phyloP scores from a whole-genome alignment of 2,113 vertebrate species.

The Aythya baeri region DNA sequence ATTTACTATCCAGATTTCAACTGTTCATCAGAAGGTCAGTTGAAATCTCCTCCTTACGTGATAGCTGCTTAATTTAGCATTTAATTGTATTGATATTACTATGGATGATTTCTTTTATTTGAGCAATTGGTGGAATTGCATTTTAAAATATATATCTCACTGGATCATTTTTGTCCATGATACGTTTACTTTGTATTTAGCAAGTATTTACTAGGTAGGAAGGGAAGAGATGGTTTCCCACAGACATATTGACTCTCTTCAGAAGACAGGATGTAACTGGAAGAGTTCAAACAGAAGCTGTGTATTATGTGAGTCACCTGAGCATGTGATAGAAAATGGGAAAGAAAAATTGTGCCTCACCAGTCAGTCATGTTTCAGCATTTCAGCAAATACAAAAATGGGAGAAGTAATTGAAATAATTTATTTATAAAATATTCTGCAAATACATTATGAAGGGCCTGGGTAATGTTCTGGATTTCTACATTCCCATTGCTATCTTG shows the following conservation, averaged over 20 bases:
- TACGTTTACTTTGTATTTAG: not conserved
- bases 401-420: not conserved
- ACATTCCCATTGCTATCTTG: not conserved
- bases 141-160: not conserved
- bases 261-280: conserved; percentile 22
- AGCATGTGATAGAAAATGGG: not conserved
- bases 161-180: not conserved
- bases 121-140: not conserved
- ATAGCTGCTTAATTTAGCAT: conserved; percentile 17
- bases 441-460: not conserved
- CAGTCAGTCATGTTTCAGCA: not conserved
- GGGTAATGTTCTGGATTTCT: not conserved
- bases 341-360: not conserved
- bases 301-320: not conserved
- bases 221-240: conserved; percentile 11
- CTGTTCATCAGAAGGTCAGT: conserved; percentile 7
- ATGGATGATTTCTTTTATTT: conserved; percentile 7
- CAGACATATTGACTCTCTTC: conserved; percentile 44
- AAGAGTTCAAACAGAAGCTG: conserved; percentile 11
- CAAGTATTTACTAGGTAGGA: conserved; percentile 36
- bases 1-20: not conserved
- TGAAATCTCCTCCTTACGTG: not conserved
- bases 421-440: not conserved
- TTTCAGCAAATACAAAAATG: not conserved
- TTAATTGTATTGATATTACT: conserved; percentile 13